Evolutionary conservation across 2,888 invertebrate species (phyloP), one percentile per base, ranked within the genome.

Genomic region (Aspidiotus rigidus): DNA sequence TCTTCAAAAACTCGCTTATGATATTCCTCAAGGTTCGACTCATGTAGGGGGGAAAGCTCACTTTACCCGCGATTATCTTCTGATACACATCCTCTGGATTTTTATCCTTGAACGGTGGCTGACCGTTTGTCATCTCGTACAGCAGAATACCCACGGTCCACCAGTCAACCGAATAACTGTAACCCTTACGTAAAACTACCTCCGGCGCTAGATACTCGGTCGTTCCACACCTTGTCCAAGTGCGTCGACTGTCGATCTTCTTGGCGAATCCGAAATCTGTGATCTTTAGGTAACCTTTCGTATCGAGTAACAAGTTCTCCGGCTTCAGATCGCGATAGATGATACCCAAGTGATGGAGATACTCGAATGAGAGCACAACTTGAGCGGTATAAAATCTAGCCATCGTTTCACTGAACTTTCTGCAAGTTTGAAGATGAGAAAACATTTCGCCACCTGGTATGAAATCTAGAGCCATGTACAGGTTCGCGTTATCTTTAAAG

Each of bases 131-230:
- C 67, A 67, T 67, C 15, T 67, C 67, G 39, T 67, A 67, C 59
- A 67, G 15, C 15, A 67, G 67, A 17, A 67, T 67, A 5, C 67
- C 67, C 7, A 67, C 67, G 15, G 67, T 67, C 67, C 67, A 67
- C 67, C 67, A 67, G 15, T 67, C 67, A 11, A 67, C 67, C n/a
- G 67, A 67, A 40, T 67, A 67, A 41, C 67, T 67, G 60, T 67
- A 67, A 8, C 67, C 60, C 49, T 67, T 59, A 9, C 67, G 59
- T n/a, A 60, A 40, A 10, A 67, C 67, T 7, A 67, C 67, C n/a
- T 67, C 67, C 8, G 67, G 67, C 0, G 67, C 67, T 39, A 67
- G 49, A 42, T 67, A 67, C 40, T 67, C 67, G 28, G 67, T 67
- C 44, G 67, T 67, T 13, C 67, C 67, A 13, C 67, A 67, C 60